phyloP scores from a whole-genome alignment of 2,888 invertebrate species.

The Cryptocephalus moraei region DNA sequence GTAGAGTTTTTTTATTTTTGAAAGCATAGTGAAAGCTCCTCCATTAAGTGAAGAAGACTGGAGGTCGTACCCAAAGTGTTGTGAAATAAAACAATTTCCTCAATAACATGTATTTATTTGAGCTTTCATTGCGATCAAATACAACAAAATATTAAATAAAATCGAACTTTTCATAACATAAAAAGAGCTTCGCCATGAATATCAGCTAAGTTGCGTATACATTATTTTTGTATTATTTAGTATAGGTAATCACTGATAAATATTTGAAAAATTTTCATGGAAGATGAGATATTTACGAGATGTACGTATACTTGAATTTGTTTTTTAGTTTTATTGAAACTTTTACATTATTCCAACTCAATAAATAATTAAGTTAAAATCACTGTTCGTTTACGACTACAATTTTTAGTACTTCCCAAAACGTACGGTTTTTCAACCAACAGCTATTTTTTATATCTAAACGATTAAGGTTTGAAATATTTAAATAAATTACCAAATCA shows the following conservation, averaged over 20 bases:
- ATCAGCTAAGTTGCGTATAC: conserved; percentile 59
- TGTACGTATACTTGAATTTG: conserved; percentile 55
- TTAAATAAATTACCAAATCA: conserved; percentile 2
- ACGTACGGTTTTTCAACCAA: conserved; percentile 24
- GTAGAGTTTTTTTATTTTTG: too few relatives aligned
- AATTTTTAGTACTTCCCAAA: conserved; percentile 22
- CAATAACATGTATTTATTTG: conserved; percentile 79
- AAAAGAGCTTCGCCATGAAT: conserved; percentile 55
- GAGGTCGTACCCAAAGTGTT: too few relatives aligned
- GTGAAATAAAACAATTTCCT: too few relatives aligned
- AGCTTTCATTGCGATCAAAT: conserved; percentile 79
- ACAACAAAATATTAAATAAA: conserved; percentile 77
- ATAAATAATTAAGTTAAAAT: conserved; percentile 19
- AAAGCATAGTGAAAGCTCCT: too few relatives aligned
- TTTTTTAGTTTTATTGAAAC: conserved; percentile 42
- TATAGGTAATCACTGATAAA: conserved; percentile 44
- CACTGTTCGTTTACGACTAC: conserved; percentile 18
- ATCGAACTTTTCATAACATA: conserved; percentile 59
- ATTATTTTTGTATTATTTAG: conserved; percentile 53
- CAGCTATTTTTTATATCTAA: conserved; percentile 26
- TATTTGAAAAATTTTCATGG: conserved; percentile 42
- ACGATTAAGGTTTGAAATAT: conserved; percentile 17
- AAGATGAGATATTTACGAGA: conserved; percentile 54
- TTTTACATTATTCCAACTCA: conserved; percentile 19
- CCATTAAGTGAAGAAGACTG: too few relatives aligned